Conservation (phyloP, 2,888 invertebrate species). For the Busseola fusca region DNA sequence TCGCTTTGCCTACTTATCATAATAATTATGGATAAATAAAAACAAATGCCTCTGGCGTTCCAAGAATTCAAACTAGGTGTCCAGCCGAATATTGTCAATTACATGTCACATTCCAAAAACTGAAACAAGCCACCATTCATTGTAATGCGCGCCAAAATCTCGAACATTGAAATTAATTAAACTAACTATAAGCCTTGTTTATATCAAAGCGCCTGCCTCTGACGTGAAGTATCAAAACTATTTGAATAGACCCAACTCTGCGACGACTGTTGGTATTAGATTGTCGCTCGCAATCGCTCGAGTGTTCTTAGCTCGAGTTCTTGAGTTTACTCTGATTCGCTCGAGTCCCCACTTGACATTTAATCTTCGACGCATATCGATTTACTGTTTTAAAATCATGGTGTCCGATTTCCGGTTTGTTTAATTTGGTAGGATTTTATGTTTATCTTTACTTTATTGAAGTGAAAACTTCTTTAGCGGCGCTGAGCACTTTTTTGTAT, state of each 20-base stretch:
- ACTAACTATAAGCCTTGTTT: constrained; percentile 35
- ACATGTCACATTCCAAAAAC: not conserved
- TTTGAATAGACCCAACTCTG: constrained; percentile 54
- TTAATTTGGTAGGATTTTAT: not conserved
- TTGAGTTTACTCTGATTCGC: constrained; percentile 22
- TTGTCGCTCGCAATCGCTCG: constrained; percentile 50
- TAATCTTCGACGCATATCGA: constrained; percentile 39
- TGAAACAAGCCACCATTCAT: not conserved
- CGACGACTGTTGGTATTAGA: constrained; percentile 52
- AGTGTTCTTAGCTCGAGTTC: constrained; percentile 43
- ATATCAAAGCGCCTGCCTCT: constrained; percentile 43
- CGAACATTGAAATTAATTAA: constrained; percentile 45
- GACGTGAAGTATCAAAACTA: constrained; percentile 55
- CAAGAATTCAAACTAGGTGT: not conserved
- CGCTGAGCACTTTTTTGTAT: too few relatives aligned
- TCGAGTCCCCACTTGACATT: constrained; percentile 43
- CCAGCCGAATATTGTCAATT: not conserved
- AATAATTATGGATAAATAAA: not conserved
- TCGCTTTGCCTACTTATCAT: not conserved
- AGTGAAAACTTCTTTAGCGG: too few relatives aligned
- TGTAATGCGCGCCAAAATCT: constrained; percentile 1
- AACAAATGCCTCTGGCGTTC: not conserved
- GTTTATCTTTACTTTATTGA: not conserved
- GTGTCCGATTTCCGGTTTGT: not conserved
- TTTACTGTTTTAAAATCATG: constrained; percentile 27